Evolutionary conservation across 2,797 vertebrate species (phyloP), one percentile per base, ranked within the genome.

Genomic region (Chaetodon trifasciatus): DNA sequence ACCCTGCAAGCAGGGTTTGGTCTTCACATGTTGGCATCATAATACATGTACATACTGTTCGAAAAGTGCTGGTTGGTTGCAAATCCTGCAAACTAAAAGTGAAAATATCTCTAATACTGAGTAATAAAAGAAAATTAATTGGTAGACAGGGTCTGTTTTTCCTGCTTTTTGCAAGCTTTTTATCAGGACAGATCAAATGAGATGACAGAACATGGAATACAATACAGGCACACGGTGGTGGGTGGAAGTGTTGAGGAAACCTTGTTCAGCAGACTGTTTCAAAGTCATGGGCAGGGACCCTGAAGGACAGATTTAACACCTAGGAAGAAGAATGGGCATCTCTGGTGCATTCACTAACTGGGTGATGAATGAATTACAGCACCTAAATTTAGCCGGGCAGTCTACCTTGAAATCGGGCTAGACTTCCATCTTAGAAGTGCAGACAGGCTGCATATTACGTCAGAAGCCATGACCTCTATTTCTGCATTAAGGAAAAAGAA

Each of bases 341-440:
- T 91, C 94, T 87, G 85, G 90, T 86, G 90, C 88, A 91, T 92
- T 93, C 87, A 88, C 93, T 94, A 92, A 94, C 90, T 87, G 92
- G 83, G 89, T 95, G 93, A 94, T 94, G 91, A 95, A 96, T 95
- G 95, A 95, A 95, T 95, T 95, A 95, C 94, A 78, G 88, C 90
- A 89, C 84, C 92, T 93, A 93, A 94, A 94, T 95, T 94, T 94
- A 94, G 93, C 91, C 80, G 62, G 84, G 91, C 93, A 94, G 93
- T 91, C 94, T 95, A 96, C 95, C 96, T 95, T 96, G 95, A 96
- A 95, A 95, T 94, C 91, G 63, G 88, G 91, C 91, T 85, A 84
- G 91, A 89, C 91, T 91, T 93, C 90, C 86, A 92, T 94, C 90
- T 89, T 83, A 12, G 73, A 70, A 76, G 86, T 70, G 63, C 87